A percentile compares a stretch with the other conserved stretches of the same genome.
Evolutionary conservation across 2,113 vertebrate genomes (phyloP).

Genomic region (Bolborhynchus lineola): DNA sequence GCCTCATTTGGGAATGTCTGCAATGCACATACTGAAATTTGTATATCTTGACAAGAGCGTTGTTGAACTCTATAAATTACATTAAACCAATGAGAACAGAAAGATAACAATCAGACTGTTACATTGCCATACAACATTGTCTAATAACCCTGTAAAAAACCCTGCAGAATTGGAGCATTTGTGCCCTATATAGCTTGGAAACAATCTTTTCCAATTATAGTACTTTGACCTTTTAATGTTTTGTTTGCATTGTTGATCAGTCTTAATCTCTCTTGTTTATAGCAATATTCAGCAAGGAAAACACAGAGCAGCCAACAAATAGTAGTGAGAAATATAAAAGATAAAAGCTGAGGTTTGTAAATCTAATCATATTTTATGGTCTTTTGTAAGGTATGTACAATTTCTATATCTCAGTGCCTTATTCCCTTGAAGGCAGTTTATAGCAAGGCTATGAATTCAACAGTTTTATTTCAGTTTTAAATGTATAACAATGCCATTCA

Average conservation of each 20-base stretch:
- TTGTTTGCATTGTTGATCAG: background rate
- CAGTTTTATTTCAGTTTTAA: background rate
- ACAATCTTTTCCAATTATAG: background rate
- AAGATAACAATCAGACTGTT: background rate
- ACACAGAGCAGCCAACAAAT: background rate
- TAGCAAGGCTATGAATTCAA: background rate
- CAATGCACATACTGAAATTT: background rate
- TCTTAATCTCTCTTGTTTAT: background rate
- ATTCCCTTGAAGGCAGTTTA: background rate
- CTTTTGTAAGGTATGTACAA: background rate
- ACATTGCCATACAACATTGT: background rate
- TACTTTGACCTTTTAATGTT: background rate
- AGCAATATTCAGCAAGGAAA: background rate
- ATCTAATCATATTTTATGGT: background rate
- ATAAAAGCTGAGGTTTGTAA: background rate
- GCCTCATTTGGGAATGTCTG: background rate
- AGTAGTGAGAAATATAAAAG: background rate
- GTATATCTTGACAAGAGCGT: background rate
- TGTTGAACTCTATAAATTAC: background rate
- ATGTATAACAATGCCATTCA: background rate
- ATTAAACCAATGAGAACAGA: background rate
- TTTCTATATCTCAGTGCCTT: background rate
- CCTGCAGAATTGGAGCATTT: background rate
- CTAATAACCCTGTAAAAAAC: background rate
- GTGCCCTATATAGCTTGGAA: background rate